Percentiles rank a stretch among this genome's conserved stretches.
These are phyloP conservation scores for Caenorhabditis japonica DNA, from an alignment of 2,888 invertebrate genomes.

Conservation along the genomic window DNA sequence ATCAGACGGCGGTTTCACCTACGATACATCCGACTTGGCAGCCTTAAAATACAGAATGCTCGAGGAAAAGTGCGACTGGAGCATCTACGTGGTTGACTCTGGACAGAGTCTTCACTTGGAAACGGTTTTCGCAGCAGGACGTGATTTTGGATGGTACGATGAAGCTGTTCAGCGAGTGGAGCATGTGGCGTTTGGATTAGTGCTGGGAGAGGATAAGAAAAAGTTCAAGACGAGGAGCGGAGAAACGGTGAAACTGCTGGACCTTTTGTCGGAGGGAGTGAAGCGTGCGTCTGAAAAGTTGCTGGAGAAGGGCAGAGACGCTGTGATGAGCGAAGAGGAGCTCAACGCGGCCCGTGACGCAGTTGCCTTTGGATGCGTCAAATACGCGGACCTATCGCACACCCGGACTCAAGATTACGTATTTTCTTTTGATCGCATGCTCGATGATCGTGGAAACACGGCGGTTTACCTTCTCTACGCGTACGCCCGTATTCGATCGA, in stretches of 20 bases:
- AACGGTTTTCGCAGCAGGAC: conserved; percentile 85
- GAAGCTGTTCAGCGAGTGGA: conserved; percentile 84
- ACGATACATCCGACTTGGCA: conserved; percentile 98
- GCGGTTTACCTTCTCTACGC: conserved; percentile 97
- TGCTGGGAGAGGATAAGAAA: conserved; percentile 95
- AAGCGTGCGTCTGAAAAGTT: conserved; percentile 78
- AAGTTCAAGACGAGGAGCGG: conserved; percentile 99
- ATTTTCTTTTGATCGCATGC: conserved; percentile 98
- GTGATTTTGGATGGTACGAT: conserved; percentile 85
- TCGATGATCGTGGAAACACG: conserved; percentile 98
- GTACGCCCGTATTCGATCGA: conserved; percentile 87
- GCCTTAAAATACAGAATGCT: conserved; percentile 81
- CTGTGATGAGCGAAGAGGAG: conserved; percentile 70
- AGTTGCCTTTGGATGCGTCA: conserved; percentile 97
- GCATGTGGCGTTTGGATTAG: conserved; percentile 95
- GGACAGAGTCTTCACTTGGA: conserved; percentile 84
- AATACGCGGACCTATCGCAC: conserved; percentile 95
- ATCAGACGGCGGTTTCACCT: conserved; percentile 93
- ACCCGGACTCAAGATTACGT: conserved; percentile 92
- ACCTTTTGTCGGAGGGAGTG: conserved; percentile 89
- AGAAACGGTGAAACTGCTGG: conserved; percentile 89
- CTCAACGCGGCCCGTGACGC: conserved; percentile 81
- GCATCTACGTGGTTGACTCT: conserved; percentile 93
- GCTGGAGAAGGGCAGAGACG: conserved; percentile 79
- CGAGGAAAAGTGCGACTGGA: conserved; percentile 87